A percentile compares a stretch with the other conserved stretches of the same genome.
Evolutionary conservation across 2,797 vertebrate species (phyloP).

Genomic region (Tamandua tetradactyla): DNA sequence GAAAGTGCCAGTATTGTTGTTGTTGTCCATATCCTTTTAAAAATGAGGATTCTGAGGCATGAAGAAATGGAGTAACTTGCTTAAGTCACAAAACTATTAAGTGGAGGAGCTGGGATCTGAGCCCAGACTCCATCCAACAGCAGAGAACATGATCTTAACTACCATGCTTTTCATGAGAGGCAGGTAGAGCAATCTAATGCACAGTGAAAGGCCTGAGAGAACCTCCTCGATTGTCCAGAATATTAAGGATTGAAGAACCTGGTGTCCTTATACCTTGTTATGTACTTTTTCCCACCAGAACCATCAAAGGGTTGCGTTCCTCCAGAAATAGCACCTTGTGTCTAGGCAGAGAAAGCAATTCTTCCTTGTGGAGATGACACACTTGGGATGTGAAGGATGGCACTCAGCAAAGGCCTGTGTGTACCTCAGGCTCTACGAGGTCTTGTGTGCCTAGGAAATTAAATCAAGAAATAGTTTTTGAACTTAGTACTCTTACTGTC

Average conservation of each 20-base stretch:
- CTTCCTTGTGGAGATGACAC: neutral
- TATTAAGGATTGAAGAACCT: neutral
- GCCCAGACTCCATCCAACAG: neutral
- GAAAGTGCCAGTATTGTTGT: neutral
- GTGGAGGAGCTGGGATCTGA: neutral
- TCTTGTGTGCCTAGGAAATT: neutral
- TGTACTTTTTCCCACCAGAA: neutral
- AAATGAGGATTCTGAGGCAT: neutral
- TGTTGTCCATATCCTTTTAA: neutral
- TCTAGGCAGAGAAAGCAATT: neutral
- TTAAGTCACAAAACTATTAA: neutral
- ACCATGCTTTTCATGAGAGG: neutral
- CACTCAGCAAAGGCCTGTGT: neutral
- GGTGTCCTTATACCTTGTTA: neutral
- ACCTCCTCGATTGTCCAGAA: neutral
- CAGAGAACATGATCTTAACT: neutral
- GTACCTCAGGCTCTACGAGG: conserved; percentile 46
- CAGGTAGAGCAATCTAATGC: neutral
- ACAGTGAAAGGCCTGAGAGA: neutral
- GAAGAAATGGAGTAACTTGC: neutral
- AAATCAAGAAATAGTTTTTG: conserved; percentile 33
- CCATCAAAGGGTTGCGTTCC: neutral
- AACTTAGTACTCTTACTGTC: conserved; percentile 28
- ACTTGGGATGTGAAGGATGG: neutral
- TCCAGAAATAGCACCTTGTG: neutral